These are phyloP conservation scores for Willowsia nigromaculata DNA, from an alignment of 2,888 invertebrate species.

Conservation along the genomic window DNA sequence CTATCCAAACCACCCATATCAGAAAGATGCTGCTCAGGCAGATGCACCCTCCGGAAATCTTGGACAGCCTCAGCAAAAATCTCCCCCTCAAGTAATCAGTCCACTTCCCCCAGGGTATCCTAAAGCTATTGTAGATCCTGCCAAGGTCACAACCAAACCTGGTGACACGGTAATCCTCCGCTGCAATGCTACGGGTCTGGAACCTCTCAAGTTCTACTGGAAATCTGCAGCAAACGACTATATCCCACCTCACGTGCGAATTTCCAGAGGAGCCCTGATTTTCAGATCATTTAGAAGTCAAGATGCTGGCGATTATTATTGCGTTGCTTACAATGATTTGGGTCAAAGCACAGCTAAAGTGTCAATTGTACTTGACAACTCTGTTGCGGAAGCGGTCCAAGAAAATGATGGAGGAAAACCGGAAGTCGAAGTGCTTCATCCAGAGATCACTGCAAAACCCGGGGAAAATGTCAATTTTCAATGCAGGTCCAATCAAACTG, in stretches of 20 bases:
- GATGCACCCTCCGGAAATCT: constrained; percentile 18
- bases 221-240: constrained; percentile 70
- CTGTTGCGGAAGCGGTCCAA: not conserved
- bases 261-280: constrained; percentile 68
- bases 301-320: constrained; percentile 71
- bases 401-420: not conserved
- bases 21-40: constrained; percentile 33
- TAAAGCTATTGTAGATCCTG: constrained; percentile 54
- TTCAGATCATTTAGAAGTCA: constrained; percentile 64
- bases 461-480: constrained; percentile 73
- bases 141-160: constrained; percentile 51
- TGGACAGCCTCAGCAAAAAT: not conserved
- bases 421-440: constrained; percentile 30
- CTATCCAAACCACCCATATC: constrained; percentile 54
- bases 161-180: constrained; percentile 71
- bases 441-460: constrained; percentile 31
- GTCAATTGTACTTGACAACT: constrained; percentile 26
- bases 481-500: constrained; percentile 54
- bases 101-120: constrained; percentile 55
- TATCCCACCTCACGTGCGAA: constrained; percentile 72
- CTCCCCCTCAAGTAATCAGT: not conserved
- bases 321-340: constrained; percentile 71
- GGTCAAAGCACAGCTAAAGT: constrained; percentile 70
- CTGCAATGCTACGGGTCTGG: constrained; percentile 71
- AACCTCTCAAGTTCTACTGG: constrained; percentile 75